Base-by-base conservation (phyloP, 1,140 invertebrate species). In the Listronotus bonariensis region DNA sequence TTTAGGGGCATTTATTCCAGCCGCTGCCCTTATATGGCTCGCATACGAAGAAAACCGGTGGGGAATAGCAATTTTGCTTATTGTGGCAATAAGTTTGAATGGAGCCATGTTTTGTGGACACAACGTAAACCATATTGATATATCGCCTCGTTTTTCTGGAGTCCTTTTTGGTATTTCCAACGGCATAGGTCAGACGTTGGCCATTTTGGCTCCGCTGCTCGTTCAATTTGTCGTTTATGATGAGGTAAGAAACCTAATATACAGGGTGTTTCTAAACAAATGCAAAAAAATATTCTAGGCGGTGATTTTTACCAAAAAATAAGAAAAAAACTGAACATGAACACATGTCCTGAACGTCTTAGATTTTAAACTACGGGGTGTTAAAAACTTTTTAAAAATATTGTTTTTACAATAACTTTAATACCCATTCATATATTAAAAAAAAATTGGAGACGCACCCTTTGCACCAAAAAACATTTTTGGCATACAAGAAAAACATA, bases 101-200 rank as follows among this genome's bases (percentile, higher is more conserved):
- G 87, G 90, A 12, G 88, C 88, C 12, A 82, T 86, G 26, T 90
- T 87, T 57, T 86, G 89, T 36, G 92, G 91, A 6, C 89, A 77
- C 54, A 72, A 80, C 41, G 73, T 84, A 7, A 90, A 89, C 71
- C 86, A 90, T 72, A 82, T 91, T 26, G 89, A 91, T 70, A 81
- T 92, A 49, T 84, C 89, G 1, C 87, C 87, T 6, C 87, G 86
- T 76, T 86, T 82, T 77, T 88, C 89, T 12, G 88, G 89, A 17
- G 84, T 84, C 0, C 76, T 91, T 67, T 89, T 91, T 86, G 89
- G 91, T 5, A 81, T 93, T 18, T 90, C 89, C 26, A 93, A 93
- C 76, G 88, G 89, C 15, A 78, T 86, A 31, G 86, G 89, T 0
- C 92, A 91, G 64, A 72, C 89, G 3, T 84, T 87, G 18, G 88